A percentile compares a stretch with the other conserved stretches of the same genome.
Conservation (phyloP, 1,140 invertebrate genomes). For the Spodoptera litura region DNA sequence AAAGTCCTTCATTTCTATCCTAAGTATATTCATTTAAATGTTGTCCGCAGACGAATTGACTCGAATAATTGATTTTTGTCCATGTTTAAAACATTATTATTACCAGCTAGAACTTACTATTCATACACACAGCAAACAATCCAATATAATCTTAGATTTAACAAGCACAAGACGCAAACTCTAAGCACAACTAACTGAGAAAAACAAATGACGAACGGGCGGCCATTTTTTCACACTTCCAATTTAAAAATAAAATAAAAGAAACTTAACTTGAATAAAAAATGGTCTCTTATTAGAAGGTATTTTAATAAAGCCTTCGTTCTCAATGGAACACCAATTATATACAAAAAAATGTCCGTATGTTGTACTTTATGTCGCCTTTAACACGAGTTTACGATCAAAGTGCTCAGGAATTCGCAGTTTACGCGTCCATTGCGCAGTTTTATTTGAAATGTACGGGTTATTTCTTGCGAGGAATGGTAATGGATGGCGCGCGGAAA, state of each 20-base stretch:
- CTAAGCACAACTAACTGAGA: too few relatives aligned
- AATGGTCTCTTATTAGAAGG: conserved; percentile 24
- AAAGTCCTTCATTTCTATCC: too few relatives aligned
- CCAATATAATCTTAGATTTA: too few relatives aligned
- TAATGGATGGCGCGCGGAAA: conserved; percentile 37
- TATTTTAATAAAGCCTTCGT: conserved; percentile 25
- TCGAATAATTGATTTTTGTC: too few relatives aligned
- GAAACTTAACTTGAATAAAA: neutral
- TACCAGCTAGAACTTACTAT: too few relatives aligned
- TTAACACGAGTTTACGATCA: conserved; percentile 32
- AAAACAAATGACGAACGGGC: conserved; percentile 2
- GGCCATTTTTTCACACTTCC: neutral
- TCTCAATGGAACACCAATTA: conserved; percentile 10
- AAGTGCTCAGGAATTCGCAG: conserved; percentile 16
- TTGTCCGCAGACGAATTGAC: too few relatives aligned
- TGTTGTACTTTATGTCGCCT: conserved; percentile 32
- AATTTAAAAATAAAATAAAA: neutral
- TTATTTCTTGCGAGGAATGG: conserved; percentile 44
- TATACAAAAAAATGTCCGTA: conserved; percentile 22
- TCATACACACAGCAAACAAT: too few relatives aligned
- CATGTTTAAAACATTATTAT: too few relatives aligned
- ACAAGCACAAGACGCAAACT: too few relatives aligned
- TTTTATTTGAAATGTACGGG: conserved; percentile 25
- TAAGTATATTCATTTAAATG: too few relatives aligned
- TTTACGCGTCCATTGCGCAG: conserved; percentile 42